Evolutionary conservation across 2,888 invertebrate species (phyloP).

Genomic region (Xestia rhomboidea): DNA sequence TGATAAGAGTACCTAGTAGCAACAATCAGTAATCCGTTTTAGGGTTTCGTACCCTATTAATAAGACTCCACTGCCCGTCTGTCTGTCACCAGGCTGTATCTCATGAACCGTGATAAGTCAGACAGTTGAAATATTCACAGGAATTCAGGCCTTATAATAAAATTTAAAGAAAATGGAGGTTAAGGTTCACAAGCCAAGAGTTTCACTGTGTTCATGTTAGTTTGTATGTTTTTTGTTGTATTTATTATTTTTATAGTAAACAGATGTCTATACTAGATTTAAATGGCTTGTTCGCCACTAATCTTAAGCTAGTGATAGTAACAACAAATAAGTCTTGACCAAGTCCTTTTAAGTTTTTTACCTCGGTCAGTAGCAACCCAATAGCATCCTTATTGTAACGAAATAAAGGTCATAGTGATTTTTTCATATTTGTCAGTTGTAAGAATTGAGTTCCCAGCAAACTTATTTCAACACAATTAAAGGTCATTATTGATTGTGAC

Average conservation of each 20-base stretch:
- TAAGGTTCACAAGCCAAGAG: slow-evolving; percentile 45
- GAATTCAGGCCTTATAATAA: slow-evolving; percentile 2
- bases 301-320: background rate
- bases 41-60: too few species aligned
- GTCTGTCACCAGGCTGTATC: too few species aligned
- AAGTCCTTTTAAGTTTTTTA: background rate
- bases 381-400: background rate
- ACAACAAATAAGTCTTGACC: background rate
- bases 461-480: background rate
- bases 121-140: too few species aligned
- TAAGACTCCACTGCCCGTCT: too few species aligned
- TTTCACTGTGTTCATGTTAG: slow-evolving; percentile 60
- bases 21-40: background rate
- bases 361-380: background rate
- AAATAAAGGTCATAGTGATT: background rate
- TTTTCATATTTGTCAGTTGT: background rate
- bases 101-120: too few species aligned
- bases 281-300: background rate
- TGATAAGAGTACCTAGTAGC: background rate
- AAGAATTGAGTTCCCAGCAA: background rate
- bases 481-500: background rate
- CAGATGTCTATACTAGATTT: background rate
- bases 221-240: slow-evolving; percentile 40
- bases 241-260: slow-evolving; percentile 49
- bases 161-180: slow-evolving; percentile 1